These are phyloP conservation scores for Pelmatolapia mariae DNA, from an alignment of 2,113 vertebrate species.

Conservation along the genomic window DNA sequence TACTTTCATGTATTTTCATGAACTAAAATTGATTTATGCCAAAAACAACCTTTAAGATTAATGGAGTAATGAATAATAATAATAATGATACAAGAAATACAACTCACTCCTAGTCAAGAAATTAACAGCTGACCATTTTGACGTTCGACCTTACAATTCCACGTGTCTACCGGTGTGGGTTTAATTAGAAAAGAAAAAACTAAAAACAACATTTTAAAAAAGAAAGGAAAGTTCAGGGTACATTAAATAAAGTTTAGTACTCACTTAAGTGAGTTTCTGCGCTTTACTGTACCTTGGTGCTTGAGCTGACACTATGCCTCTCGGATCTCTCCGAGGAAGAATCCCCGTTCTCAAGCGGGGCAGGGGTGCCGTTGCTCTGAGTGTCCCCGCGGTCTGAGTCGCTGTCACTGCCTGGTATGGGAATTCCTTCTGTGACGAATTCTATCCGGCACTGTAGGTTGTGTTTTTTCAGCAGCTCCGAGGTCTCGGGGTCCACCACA, in stretches of 20 bases:
- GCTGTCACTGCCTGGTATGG: constrained; percentile 35
- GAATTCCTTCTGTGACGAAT: constrained; percentile 68
- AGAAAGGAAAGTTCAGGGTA: not conserved
- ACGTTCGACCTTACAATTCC: not conserved
- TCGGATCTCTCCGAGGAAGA: constrained; percentile 16
- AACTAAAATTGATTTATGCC: not conserved
- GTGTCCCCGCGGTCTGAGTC: constrained; percentile 25
- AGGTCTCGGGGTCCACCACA: constrained; percentile 78
- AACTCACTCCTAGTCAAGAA: not conserved
- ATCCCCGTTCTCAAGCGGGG: constrained; percentile 50
- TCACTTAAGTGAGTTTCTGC: not conserved
- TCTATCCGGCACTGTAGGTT: constrained; percentile 70
- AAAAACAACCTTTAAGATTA: not conserved
- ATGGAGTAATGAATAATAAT: not conserved
- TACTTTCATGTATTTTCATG: not conserved
- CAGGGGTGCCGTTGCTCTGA: constrained; percentile 36
- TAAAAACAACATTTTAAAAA: not conserved
- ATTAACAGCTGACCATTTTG: not conserved
- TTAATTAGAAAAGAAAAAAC: not conserved
- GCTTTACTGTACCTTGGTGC: constrained; percentile 32
- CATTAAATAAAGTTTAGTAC: not conserved
- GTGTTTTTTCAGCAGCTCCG: constrained; percentile 71
- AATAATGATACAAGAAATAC: not conserved
- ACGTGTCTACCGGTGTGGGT: not conserved
- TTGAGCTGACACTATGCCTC: constrained; percentile 46